Evolutionary conservation across 2,888 invertebrate species (phyloP), one percentile per base, ranked within the genome.

Genomic region (Drosophila neonasuta): DNA sequence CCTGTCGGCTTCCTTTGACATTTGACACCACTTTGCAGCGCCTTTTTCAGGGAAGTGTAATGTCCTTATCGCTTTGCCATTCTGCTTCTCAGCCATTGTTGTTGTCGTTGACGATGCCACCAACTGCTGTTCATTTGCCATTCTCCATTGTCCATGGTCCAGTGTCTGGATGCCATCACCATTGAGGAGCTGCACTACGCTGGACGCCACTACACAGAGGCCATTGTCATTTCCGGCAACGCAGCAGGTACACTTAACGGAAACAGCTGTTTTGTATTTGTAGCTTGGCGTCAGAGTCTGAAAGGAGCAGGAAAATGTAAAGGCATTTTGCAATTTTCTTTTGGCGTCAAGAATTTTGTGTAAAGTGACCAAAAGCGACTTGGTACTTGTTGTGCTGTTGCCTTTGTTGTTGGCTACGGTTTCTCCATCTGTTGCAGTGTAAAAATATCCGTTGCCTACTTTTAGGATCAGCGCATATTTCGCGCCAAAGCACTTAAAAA

Each of bases 261-360:
- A 86, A 86, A 79, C 82, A 86, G 82, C 82, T 86, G 82, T 77
- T 85, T n/a, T 36, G n/a, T 77, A 84, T 79, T 69, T 77, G 77
- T 55, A 80, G 74, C 42, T 60, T 56, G 68, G 7, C 11, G 10
- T 5, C n/a, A 8, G 41, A 11, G 17, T 17, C 7, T 24, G 6
- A 29, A 9, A 9, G 20, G 42, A 29, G 15, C 41, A 24, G n/a
- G 56, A 79, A 66, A 81, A 74, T 77, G 57, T 55, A 65, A 76
- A 68, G 74, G 62, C 39, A 70, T 82, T 77, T 75, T 71, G 68
- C 81, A 63, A 69, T 84, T 86, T 81, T 72, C 70, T 45, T 63
- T 61, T 44, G 60, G 44, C 45, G 55, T 58, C 15, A 34, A 20
- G 34, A 24, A 68, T 71, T 76, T 73, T 73, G 44, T 57, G 74